phyloP scores from a whole-genome alignment of 2,888 invertebrate species.

The Thecophora atra region DNA sequence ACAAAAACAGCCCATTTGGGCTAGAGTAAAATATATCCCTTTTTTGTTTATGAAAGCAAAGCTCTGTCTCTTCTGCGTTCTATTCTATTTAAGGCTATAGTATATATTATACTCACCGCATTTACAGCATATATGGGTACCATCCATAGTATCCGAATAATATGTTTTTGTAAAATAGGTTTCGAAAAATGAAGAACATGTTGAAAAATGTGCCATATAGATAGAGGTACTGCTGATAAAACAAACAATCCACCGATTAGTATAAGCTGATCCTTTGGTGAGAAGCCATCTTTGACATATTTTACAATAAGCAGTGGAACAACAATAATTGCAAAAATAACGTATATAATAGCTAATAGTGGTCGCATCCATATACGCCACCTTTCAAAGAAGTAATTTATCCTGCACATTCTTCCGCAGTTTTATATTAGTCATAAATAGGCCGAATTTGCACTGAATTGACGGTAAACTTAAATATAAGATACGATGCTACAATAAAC shows the following conservation, averaged over 20 bases:
- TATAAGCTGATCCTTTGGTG: conserved; percentile 80
- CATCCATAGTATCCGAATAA: conserved; percentile 97
- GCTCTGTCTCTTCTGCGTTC: too few species aligned
- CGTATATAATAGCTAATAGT: conserved; percentile 81
- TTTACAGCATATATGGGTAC: conserved; percentile 96
- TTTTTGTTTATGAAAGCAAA: too few species aligned
- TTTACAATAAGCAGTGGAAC: conserved; percentile 85
- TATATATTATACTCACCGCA: conserved; percentile 82
- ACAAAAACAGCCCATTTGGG: too few species aligned
- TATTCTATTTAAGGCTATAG: too few species aligned
- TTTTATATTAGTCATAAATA: too few species aligned
- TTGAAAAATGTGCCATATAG: conserved; percentile 94
- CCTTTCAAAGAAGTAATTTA: conserved; percentile 61
- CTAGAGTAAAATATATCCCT: too few species aligned
- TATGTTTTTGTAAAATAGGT: conserved; percentile 90
- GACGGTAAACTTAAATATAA: too few species aligned
- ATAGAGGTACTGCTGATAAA: conserved; percentile 87
- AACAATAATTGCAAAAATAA: conserved; percentile 81
- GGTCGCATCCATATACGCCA: conserved; percentile 95
- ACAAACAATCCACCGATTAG: conserved; percentile 93
- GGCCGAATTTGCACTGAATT: too few species aligned
- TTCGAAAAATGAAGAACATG: conserved; percentile 94
- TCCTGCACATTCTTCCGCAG: conserved; percentile 50
- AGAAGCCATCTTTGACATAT: conserved; percentile 81
- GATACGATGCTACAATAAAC: too few species aligned